A percentile compares a stretch with the other conserved stretches of the same genome.
Conservation (phyloP, 2,888 invertebrate species). For the Phyto melanocephala region DNA sequence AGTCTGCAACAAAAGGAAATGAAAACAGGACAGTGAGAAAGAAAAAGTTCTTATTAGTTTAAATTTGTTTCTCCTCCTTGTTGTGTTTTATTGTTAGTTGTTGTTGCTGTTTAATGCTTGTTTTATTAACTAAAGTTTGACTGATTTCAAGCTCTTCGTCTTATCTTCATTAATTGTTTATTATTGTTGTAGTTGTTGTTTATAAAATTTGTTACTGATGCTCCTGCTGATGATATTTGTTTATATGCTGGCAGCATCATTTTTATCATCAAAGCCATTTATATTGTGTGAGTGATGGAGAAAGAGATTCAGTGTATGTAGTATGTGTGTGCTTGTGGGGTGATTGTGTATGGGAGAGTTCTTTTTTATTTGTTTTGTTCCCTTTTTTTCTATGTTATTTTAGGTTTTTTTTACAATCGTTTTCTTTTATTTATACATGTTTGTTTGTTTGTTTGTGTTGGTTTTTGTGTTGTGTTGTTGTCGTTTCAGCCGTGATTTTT, state of each 20-base stretch:
- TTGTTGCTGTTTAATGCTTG: background rate
- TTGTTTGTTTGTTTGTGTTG: background rate
- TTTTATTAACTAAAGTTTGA: background rate
- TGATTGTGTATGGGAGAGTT: background rate
- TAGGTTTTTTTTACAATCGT: background rate
- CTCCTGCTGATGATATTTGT: conserved; percentile 25
- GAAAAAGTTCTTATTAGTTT: conserved; percentile 2
- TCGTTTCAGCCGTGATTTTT: conserved; percentile 48
- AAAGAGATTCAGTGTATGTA: background rate
- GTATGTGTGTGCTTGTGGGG: background rate
- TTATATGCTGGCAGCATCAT: conserved; percentile 48
- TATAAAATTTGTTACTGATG: conserved; percentile 21
- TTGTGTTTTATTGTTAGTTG: background rate
- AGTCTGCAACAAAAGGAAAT: conserved; percentile 6
- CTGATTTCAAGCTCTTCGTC: conserved; percentile 28
- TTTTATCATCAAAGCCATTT: conserved; percentile 28
- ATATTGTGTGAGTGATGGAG: background rate
- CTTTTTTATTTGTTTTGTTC: conserved; percentile 19
- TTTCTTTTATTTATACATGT: background rate
- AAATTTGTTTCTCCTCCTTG: background rate
- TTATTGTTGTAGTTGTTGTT: conserved; percentile 10
- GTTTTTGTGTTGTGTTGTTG: conserved; percentile 20
- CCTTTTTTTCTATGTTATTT: conserved; percentile 1
- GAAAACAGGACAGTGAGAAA: background rate
- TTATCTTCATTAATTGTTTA: conserved; percentile 31